Percentiles rank a stretch among this genome's conserved stretches.
phyloP scores from a whole-genome alignment of 2,797 vertebrate genomes.

The Eupleurogrammus muticus region DNA sequence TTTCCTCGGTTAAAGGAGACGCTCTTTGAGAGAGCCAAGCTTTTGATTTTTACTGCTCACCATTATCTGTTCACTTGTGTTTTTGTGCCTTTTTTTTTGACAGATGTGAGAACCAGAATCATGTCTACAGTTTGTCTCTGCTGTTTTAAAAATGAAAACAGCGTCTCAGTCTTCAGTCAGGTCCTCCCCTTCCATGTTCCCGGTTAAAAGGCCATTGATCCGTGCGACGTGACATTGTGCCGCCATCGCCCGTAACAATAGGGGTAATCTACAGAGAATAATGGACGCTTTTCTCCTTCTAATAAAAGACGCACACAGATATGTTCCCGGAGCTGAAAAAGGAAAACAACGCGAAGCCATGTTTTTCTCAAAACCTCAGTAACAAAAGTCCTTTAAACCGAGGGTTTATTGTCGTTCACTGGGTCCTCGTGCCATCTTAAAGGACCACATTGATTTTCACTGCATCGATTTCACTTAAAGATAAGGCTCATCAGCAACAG shows the following conservation, averaged over 20 bases:
- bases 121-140: conserved; percentile 48
- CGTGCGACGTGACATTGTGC: conserved; percentile 46
- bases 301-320: conserved; percentile 16
- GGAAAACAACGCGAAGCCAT: too few relatives aligned
- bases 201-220: conserved; percentile 71
- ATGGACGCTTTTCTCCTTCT: conserved; percentile 22
- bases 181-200: conserved; percentile 61
- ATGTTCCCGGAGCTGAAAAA: conserved; percentile 17
- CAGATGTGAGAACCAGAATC: conserved; percentile 22
- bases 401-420: conserved; percentile 9
- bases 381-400: conserved; percentile 4
- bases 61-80: conserved; percentile 13
- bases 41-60: conserved; percentile 40
- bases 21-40: conserved; percentile 10
- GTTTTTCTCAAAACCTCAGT: conserved; percentile 8
- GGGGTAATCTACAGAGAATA: conserved; percentile 54
- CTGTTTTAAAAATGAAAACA: conserved; percentile 35
- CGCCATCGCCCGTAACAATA: conserved; percentile 62
- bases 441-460: conserved; percentile 48
- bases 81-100: conserved; percentile 18
- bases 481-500: conserved; percentile 42
- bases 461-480: conserved; percentile 48
- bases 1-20: conserved; percentile 23
- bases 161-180: conserved; percentile 42
- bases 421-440: conserved; percentile 31